phyloP scores from a whole-genome alignment of 2,888 invertebrate species.

The Agrotis segetum region DNA sequence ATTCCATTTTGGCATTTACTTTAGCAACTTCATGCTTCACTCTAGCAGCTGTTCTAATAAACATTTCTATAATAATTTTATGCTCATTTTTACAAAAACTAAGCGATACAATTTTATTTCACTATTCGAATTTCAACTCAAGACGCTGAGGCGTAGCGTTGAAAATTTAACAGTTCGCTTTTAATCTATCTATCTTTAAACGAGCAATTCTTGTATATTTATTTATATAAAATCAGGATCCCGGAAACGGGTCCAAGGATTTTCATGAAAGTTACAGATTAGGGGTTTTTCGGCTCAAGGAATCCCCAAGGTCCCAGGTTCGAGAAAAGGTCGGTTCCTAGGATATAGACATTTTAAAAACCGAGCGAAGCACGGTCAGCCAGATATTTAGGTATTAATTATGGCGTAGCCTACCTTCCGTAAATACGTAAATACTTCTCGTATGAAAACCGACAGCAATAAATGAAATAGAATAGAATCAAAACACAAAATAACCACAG shows the following conservation, averaged over 20 bases:
- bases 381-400: neutral
- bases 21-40: neutral
- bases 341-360: no score
- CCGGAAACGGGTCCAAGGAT: no score
- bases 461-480: neutral
- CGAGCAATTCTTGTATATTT: no score
- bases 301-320: no score
- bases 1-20: constrained; percentile 7
- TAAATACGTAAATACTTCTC: neutral
- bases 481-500: neutral
- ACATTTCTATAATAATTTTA: neutral
- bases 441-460: neutral
- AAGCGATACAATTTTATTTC: neutral
- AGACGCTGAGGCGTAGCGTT: neutral
- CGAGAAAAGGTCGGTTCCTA: no score
- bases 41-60: constrained; percentile 5
- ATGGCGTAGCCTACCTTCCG: neutral
- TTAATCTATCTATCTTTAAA: no score
- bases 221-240: no score
- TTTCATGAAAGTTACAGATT: no score
- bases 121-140: neutral
- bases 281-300: no score
- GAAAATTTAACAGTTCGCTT: neutral
- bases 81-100: neutral
- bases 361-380: no score